Evolutionary conservation across 2,888 invertebrate genomes (phyloP).

Genomic region (Andrena hattorfiana): DNA sequence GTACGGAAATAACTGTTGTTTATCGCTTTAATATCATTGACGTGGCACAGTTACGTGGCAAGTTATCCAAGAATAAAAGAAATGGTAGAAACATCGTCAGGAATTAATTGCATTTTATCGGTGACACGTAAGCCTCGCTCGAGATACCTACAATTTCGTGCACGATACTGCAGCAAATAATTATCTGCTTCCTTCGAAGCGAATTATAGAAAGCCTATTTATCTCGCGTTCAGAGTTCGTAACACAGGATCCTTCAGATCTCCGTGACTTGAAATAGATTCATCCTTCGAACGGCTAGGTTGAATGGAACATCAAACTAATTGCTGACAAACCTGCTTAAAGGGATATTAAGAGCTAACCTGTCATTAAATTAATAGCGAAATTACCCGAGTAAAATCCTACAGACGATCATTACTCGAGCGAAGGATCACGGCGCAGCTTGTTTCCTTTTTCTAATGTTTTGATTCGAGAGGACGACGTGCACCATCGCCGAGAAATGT

Average conservation of each 20-base stretch:
- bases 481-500: neutral
- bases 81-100: neutral
- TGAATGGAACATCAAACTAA: neutral
- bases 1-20: neutral
- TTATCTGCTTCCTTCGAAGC: slow-evolving; percentile 3
- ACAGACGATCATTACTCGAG: neutral
- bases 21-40: neutral
- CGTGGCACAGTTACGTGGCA: neutral
- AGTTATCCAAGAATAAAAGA: slow-evolving; percentile 1
- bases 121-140: neutral
- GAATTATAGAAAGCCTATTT: slow-evolving; percentile 2
- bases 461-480: neutral
- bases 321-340: neutral
- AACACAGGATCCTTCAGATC: neutral
- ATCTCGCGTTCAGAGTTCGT: neutral
- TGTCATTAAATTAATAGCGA: neutral
- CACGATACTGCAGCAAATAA: slow-evolving; percentile 4
- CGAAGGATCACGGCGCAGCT: neutral
- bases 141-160: neutral
- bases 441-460: neutral
- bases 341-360: neutral
- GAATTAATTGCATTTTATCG: slow-evolving; percentile 17
- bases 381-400: neutral
- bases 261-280: neutral
- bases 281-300: neutral